Evolutionary conservation across 2,888 invertebrate genomes (phyloP).

Genomic region (Pristionchus arcanus): DNA sequence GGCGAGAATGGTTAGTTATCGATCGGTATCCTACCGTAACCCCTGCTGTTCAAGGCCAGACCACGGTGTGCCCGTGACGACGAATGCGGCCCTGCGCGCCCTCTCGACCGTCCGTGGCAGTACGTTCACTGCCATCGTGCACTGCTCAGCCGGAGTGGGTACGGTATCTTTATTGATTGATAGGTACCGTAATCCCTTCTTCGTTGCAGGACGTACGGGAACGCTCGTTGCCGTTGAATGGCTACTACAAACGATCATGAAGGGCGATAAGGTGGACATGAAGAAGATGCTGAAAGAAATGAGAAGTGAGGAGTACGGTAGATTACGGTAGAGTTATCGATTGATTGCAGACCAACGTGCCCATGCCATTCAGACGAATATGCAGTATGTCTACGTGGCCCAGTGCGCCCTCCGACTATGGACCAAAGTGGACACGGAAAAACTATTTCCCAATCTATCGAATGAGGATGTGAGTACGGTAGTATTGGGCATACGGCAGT

Average conservation of each 20-base stretch:
- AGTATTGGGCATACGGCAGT: neutral
- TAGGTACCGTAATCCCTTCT: too few relatives aligned
- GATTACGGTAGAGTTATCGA: neutral
- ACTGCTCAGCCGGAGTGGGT: slow-evolving; percentile 62
- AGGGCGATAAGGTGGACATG: slow-evolving; percentile 42
- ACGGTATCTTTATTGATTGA: slow-evolving; percentile 15
- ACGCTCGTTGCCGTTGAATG: slow-evolving; percentile 42
- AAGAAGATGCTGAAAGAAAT: slow-evolving; percentile 38
- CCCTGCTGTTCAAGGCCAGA: slow-evolving; percentile 57
- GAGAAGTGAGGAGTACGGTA: slow-evolving; percentile 43
- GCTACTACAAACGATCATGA: slow-evolving; percentile 34
- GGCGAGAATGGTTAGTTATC: slow-evolving; percentile 56
- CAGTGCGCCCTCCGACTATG: neutral
- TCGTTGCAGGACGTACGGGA: slow-evolving; percentile 38
- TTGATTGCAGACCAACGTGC: slow-evolving; percentile 33
- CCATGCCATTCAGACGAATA: slow-evolving; percentile 36
- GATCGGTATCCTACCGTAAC: slow-evolving; percentile 11
- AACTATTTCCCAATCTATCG: neutral
- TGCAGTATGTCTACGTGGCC: slow-evolving; percentile 49
- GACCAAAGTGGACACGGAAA: slow-evolving; percentile 35
- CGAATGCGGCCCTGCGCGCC: slow-evolving; percentile 56
- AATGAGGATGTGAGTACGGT: slow-evolving; percentile 44
- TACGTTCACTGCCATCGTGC: slow-evolving; percentile 56
- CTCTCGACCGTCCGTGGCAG: slow-evolving; percentile 55
- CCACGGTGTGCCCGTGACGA: slow-evolving; percentile 58